Conservation (phyloP, 2,113 vertebrate genomes). For the Pollimyrus isidori region DNA sequence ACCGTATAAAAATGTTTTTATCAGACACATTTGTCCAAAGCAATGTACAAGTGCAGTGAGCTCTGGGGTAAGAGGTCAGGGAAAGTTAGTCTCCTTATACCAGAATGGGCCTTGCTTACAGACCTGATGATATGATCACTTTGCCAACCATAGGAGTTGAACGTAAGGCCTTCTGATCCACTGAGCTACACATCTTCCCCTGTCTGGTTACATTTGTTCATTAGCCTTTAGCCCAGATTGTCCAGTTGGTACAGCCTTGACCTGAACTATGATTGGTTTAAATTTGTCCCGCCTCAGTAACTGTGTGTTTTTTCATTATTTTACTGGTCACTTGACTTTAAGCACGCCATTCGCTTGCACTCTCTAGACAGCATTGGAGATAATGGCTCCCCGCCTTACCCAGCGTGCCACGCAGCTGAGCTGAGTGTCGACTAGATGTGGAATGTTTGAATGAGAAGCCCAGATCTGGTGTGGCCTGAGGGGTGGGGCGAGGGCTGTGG, state of each 20-base stretch:
- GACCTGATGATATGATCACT: background rate
- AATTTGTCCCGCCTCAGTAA: background rate
- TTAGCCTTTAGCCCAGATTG: background rate
- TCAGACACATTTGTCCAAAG: background rate
- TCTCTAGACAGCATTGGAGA: background rate
- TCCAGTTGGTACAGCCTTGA: background rate
- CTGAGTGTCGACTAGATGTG: slow-evolving; percentile 3
- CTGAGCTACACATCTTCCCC: background rate
- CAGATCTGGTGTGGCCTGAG: background rate
- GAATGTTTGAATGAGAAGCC: background rate
- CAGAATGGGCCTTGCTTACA: background rate
- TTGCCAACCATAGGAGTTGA: background rate
- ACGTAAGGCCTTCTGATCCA: background rate
- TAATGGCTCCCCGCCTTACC: background rate
- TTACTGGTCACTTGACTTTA: background rate
- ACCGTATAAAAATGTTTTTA: background rate
- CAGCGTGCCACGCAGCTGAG: background rate
- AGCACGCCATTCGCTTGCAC: background rate
- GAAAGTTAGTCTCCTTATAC: background rate
- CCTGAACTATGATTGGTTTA: background rate
- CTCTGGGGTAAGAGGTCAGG: background rate
- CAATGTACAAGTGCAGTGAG: background rate
- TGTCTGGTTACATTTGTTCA: background rate
- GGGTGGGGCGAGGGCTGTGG: background rate
- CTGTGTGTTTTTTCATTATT: background rate